Percentiles rank a stretch among this genome's conserved stretches.
These are phyloP conservation scores for Lasioglossum lativentre DNA, from an alignment of 2,888 invertebrate species.

Conservation along the genomic window DNA sequence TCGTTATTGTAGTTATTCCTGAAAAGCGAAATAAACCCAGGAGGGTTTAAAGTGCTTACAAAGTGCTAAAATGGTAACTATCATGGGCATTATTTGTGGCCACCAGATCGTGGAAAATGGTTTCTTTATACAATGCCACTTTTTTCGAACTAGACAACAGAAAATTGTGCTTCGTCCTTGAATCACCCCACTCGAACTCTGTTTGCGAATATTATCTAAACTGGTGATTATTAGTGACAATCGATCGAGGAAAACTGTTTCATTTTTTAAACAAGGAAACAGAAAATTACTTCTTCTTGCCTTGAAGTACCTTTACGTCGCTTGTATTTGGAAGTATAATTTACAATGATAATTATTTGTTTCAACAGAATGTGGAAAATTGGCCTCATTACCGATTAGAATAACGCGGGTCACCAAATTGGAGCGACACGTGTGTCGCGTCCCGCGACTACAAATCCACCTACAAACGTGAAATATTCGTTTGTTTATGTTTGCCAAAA, in stretches of 20 bases:
- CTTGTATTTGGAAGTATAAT: not conserved
- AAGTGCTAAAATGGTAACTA: no score
- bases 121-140: not conserved
- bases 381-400: not conserved
- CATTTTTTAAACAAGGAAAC: not conserved
- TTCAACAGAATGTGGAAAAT: not conserved
- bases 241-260: not conserved
- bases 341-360: not conserved
- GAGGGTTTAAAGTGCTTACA: no score
- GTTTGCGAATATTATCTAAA: not conserved
- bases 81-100: no score
- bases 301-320: not conserved
- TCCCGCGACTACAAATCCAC: not conserved
- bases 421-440: not conserved
- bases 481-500: not conserved
- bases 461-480: not conserved
- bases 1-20: no score
- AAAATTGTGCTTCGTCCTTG: not conserved
- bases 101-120: not conserved
- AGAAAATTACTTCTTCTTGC: not conserved
- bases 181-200: no score
- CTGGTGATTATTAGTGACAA: not conserved
- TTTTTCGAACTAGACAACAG: no score
- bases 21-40: no score
- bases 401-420: no score